Evolutionary conservation across 2,113 vertebrate genomes (phyloP), one percentile per base, ranked within the genome.

Genomic region (Otus sunia): DNA sequence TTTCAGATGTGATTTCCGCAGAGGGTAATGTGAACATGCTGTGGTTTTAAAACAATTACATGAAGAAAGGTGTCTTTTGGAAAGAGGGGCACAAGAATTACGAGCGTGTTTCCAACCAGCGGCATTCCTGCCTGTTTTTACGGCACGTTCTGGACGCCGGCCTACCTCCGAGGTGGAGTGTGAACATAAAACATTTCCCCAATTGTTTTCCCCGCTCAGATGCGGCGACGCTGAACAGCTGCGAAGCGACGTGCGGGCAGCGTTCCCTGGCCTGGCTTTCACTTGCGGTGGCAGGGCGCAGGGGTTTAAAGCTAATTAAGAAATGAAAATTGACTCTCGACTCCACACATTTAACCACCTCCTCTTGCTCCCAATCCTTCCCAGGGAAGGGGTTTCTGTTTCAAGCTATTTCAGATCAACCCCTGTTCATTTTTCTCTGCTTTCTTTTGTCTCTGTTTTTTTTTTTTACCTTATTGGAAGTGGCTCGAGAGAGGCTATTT

Each of bases 151-250:
- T 69, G 91, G 41, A 50, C 19, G 20, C 76, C 1, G 32, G 64
- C 77, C 86, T 66, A 81, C 68, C 90, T 74, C 86, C 2, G 3
- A 93, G 88, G 90, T 88, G 88, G 62, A 55, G 84, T 91, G 93
- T 91, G 94, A 96, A 94, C 96, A 96, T 55, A 93, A 95, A 96
- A 75, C 93, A 90, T 87, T 68, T 77, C 62, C 93, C 87, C 41
- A 0, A 0, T 55, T 60, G 78, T 76, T 77, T 49, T 50, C 58
- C 62, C 69, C 0, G 0, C 52, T 74, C 49, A 4, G 45, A 89
- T 29, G 86, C n/a, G 1, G 81, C 17, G 4, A 64, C 25, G 83
- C 79, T 15, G 27, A 91, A 17, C 80, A 75, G 82, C 91, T 93
- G 69, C 8, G 1, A 36, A 52, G 90, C 5, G 25, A 14, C 4